Percentiles rank a stretch among this genome's conserved stretches.
phyloP scores from a whole-genome alignment of 2,797 vertebrate genomes.

The Sternarchorhynchus goeldii region DNA sequence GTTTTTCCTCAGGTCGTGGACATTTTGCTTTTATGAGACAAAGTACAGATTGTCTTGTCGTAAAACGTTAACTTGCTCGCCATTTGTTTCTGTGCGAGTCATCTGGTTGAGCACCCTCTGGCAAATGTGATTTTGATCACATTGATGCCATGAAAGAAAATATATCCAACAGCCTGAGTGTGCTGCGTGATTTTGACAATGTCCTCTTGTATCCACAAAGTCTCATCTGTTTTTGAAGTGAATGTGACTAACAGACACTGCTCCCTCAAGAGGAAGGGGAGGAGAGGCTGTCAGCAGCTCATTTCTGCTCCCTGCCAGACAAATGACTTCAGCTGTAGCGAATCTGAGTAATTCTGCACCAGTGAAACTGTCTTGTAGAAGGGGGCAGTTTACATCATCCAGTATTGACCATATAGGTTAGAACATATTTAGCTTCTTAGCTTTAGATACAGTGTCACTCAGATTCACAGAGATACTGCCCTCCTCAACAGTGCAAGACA shows the following conservation, averaged over 20 bases:
- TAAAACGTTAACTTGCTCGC: constrained; percentile 43
- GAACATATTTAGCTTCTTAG: too few relatives aligned
- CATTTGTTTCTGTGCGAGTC: constrained; percentile 39
- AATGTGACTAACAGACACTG: constrained; percentile 33
- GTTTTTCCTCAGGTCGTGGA: constrained; percentile 2
- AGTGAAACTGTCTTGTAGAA: constrained; percentile 66
- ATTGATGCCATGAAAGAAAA: constrained; percentile 37
- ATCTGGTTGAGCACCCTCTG: background rate
- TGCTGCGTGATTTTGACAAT: constrained; percentile 51
- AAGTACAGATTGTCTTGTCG: constrained; percentile 41
- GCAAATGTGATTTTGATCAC: constrained; percentile 48
- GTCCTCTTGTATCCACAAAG: constrained; percentile 55
- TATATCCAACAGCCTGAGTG: constrained; percentile 36
- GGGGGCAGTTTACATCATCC: constrained; percentile 2
- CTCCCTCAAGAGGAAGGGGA: constrained; percentile 64
- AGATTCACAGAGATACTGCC: too few relatives aligned
- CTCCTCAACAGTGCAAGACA: too few relatives aligned
- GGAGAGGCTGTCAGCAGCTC: constrained; percentile 54
- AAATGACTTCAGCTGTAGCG: constrained; percentile 65
- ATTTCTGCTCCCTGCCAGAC: constrained; percentile 63
- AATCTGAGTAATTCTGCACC: constrained; percentile 64
- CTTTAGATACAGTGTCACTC: too few relatives aligned
- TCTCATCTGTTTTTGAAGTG: constrained; percentile 46
- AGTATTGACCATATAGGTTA: background rate
- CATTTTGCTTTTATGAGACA: constrained; percentile 17